A percentile compares a stretch with the other conserved stretches of the same genome.
Conservation (phyloP, 2,113 vertebrate species). For the Leptodactylus fuscus region DNA sequence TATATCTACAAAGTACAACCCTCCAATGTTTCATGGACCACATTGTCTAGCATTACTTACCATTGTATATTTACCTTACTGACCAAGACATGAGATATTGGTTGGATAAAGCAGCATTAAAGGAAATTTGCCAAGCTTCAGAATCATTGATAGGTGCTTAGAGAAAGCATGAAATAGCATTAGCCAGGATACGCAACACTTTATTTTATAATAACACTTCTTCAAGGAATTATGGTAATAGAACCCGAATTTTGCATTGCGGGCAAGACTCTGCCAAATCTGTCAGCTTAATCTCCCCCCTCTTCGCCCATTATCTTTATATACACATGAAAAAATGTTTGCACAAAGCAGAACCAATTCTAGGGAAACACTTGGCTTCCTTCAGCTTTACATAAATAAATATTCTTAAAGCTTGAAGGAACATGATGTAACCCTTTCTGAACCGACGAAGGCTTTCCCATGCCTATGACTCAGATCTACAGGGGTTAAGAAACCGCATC, state of each 20-base stretch:
- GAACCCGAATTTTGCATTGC: slow-evolving; percentile 27
- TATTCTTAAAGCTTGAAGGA: slow-evolving; percentile 18
- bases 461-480: slow-evolving; percentile 2
- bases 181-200: slow-evolving; percentile 18
- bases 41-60: not conserved
- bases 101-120: not conserved
- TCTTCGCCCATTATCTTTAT: slow-evolving; percentile 15
- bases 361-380: slow-evolving; percentile 41
- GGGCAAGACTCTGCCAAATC: slow-evolving; percentile 31
- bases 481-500: slow-evolving; percentile 37
- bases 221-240: slow-evolving; percentile 34
- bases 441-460: not conserved
- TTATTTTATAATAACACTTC: slow-evolving; percentile 31
- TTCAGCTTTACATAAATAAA: slow-evolving; percentile 50
- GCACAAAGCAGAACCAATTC: slow-evolving; percentile 37
- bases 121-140: slow-evolving; percentile 1
- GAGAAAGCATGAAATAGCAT: slow-evolving; percentile 37
- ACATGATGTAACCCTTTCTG: slow-evolving; percentile 46
- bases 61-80: no score
- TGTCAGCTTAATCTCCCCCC: not conserved
- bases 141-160: slow-evolving; percentile 38
- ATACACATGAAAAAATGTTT: slow-evolving; percentile 41
- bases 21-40: not conserved
- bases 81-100: not conserved
- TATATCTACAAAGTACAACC: not conserved